Evolutionary conservation across 2,113 vertebrate genomes (phyloP).

Genomic region (Peucedramus taeniatus): DNA sequence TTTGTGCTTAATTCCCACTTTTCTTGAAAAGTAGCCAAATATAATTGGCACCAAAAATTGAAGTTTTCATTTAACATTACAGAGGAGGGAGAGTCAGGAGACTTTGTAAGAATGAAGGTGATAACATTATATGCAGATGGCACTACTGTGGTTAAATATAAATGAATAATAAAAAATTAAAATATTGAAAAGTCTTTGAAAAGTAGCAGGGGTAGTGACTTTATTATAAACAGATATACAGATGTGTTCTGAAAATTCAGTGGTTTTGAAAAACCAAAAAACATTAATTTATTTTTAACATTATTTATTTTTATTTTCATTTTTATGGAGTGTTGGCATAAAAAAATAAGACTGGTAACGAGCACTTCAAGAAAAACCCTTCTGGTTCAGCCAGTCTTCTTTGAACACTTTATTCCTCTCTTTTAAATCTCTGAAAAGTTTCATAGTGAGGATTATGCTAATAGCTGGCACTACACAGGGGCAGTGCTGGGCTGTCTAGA

Average conservation of each 20-base stretch:
- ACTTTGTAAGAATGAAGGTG: conserved; percentile 15
- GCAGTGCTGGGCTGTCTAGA: conserved; percentile 24
- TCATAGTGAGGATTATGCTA: conserved; percentile 49
- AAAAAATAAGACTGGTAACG: background rate
- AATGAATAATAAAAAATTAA: conserved; percentile 26
- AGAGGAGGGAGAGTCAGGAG: background rate
- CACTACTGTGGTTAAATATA: background rate
- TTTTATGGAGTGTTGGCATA: background rate
- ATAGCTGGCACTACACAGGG: background rate
- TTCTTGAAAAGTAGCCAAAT: background rate
- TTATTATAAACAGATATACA: conserved; percentile 15
- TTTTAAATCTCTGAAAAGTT: background rate
- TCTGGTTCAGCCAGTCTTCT: background rate
- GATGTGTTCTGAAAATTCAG: conserved; percentile 8
- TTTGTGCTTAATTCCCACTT: background rate
- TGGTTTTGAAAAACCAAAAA: background rate
- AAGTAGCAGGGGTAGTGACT: background rate
- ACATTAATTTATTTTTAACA: background rate
- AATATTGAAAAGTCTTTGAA: background rate
- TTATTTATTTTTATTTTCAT: background rate
- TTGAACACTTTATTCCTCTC: conserved; percentile 37
- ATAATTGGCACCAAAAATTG: background rate
- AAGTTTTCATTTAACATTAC: background rate
- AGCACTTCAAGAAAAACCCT: background rate
- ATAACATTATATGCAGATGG: background rate